Conservation (phyloP, 1,140 invertebrate genomes). For the Coptotermes formosanus region DNA sequence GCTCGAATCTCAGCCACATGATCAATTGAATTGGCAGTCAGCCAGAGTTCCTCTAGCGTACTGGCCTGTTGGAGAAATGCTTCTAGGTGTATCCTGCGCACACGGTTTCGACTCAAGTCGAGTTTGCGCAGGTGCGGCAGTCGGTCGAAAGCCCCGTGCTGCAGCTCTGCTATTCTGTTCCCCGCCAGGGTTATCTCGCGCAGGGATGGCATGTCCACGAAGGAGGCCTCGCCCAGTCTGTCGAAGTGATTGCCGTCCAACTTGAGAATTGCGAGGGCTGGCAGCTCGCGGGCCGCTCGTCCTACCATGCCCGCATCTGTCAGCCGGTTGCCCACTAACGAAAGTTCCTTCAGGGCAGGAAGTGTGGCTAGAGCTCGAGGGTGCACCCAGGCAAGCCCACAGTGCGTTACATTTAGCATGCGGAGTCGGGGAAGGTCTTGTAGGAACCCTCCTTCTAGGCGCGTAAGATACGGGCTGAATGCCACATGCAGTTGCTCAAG, state of each 20-base stretch:
- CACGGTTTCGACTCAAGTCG: constrained; percentile 74
- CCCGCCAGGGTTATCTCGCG: constrained; percentile 66
- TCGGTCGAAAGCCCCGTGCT: constrained; percentile 74
- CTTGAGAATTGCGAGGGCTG: constrained; percentile 64
- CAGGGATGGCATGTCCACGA: constrained; percentile 73
- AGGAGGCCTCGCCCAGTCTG: constrained; percentile 69
- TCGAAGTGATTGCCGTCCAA: constrained; percentile 70
- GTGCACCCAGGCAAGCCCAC: constrained; percentile 76
- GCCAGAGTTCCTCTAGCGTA: constrained; percentile 68
- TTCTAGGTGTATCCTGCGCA: constrained; percentile 76
- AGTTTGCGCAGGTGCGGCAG: constrained; percentile 69
- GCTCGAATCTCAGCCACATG: constrained; percentile 68
- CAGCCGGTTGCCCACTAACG: constrained; percentile 68
- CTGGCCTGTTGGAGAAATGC: constrained; percentile 64
- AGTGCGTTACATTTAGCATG: constrained; percentile 73
- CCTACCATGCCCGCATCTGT: constrained; percentile 75
- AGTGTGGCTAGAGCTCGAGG: constrained; percentile 69
- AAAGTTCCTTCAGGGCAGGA: constrained; percentile 68
- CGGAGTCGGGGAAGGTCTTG: constrained; percentile 69
- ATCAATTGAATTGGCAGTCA: constrained; percentile 72
- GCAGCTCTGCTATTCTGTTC: constrained; percentile 73
- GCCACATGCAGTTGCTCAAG: constrained; percentile 74
- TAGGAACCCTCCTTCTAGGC: constrained; percentile 70
- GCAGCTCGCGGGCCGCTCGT: constrained; percentile 69
- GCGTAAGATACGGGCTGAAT: constrained; percentile 60